Percentiles rank a stretch among this genome's conserved stretches.
phyloP scores from a whole-genome alignment of 2,797 vertebrate genomes.

The Scleropages formosus region DNA sequence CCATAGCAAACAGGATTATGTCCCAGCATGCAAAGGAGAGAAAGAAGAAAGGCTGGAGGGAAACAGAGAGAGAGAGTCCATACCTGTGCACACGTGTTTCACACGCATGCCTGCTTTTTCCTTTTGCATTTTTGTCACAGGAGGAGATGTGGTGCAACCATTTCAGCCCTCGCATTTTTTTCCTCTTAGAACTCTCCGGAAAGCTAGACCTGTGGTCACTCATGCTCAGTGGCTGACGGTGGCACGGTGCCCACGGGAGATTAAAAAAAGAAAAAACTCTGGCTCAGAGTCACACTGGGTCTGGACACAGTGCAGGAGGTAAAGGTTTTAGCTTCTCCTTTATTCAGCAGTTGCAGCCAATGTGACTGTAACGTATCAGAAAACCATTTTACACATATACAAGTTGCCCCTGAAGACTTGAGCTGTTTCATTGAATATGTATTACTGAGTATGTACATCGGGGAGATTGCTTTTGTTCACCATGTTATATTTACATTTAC shows the following conservation, averaged over 20 bases:
- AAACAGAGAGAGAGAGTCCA: constrained; percentile 7
- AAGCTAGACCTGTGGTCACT: constrained; percentile 12
- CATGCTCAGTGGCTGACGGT: constrained; percentile 16
- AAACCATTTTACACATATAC: background rate
- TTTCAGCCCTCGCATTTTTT: background rate
- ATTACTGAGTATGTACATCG: too few relatives aligned
- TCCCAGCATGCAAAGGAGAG: constrained; percentile 4
- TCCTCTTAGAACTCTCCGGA: background rate
- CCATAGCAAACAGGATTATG: constrained; percentile 12
- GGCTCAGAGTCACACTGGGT: constrained; percentile 18
- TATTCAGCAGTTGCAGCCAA: background rate
- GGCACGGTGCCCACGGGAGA: background rate
- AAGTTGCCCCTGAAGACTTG: too few relatives aligned
- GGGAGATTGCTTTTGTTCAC: too few relatives aligned
- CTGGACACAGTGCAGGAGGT: background rate
- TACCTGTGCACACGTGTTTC: too few relatives aligned
- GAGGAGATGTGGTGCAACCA: background rate
- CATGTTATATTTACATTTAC: too few relatives aligned
- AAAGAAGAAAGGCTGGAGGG: too few relatives aligned
- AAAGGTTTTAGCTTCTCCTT: background rate
- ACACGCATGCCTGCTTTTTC: background rate
- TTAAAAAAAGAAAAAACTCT: constrained; percentile 20
- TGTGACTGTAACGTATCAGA: background rate
- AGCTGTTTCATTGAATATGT: too few relatives aligned
- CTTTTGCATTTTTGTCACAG: too few relatives aligned